phyloP scores from a whole-genome alignment of 2,797 vertebrate genomes.

The Dermochelys coriacea region DNA sequence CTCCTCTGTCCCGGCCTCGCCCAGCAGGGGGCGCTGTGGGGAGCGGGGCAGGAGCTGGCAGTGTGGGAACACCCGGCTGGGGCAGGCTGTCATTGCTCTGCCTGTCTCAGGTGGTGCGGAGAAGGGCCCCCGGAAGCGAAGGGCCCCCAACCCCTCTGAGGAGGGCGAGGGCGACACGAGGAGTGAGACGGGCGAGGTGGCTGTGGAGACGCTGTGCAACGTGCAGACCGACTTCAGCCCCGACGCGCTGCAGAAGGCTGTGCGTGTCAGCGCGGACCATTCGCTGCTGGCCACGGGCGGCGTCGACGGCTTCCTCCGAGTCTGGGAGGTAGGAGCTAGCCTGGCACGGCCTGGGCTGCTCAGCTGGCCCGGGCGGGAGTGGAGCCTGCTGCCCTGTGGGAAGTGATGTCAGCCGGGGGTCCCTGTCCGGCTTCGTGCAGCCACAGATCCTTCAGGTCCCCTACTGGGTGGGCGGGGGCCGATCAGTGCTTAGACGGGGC shows the following conservation, averaged over 20 bases:
- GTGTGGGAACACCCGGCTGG: too few relatives aligned
- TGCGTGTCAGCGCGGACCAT: conserved; percentile 88
- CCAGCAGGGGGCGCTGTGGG: too few relatives aligned
- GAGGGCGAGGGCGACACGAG: conserved; percentile 46
- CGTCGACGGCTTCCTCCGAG: conserved; percentile 88
- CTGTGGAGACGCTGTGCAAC: conserved; percentile 82
- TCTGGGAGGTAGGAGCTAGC: conserved; percentile 89
- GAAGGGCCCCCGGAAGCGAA: conserved; percentile 47
- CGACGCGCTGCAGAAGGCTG: conserved; percentile 93
- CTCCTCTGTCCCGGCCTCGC: too few relatives aligned
- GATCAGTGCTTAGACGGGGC: neutral
- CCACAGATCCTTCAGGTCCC: too few relatives aligned
- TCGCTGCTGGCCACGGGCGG: conserved; percentile 91
- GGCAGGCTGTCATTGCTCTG: fast-evolving
- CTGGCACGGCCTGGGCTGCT: fast-evolving
- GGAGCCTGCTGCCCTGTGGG: neutral
- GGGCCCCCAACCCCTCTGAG: fast-evolving
- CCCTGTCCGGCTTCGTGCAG: too few relatives aligned
- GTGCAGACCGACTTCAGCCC: conserved; percentile 90
- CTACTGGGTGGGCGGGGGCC: neutral
- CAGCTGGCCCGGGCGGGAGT: neutral
- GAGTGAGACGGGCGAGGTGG: conserved; percentile 79
- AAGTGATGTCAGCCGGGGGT: neutral
- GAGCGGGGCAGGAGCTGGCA: too few relatives aligned
- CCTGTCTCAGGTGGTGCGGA: neutral